A percentile compares a stretch with the other conserved stretches of the same genome.
Evolutionary conservation across 30 jellyfish, hydroid and myxozoan species (phyloP).

Genomic region (Catostylus mosaicus): DNA sequence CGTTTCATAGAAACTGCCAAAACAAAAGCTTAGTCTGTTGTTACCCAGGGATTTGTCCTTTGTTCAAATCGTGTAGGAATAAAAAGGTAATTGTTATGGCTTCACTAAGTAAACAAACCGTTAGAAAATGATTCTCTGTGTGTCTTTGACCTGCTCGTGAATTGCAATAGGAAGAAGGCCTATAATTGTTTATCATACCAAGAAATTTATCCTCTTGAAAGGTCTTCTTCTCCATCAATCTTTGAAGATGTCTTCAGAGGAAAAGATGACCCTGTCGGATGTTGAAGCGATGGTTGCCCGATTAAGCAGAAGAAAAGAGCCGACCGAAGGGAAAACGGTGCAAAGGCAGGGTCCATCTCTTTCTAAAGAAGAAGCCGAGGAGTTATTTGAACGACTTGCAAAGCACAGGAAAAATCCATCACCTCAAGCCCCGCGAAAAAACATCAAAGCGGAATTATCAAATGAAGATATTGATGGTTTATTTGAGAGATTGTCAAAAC

Average conservation of each 20-base stretch:
- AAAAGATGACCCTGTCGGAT: slow-evolving; percentile 33
- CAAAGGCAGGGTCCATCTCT: slow-evolving; percentile 5
- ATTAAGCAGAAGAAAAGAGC: slow-evolving; percentile 38
- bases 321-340: not conserved
- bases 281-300: slow-evolving; percentile 37
- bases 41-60: not conserved
- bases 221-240: not conserved
- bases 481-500: slow-evolving; percentile 59
- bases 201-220: not conserved
- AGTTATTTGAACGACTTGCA: slow-evolving; percentile 43
- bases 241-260: slow-evolving; percentile 19
- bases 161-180: too few relatives aligned
- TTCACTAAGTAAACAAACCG: slow-evolving; percentile 9
- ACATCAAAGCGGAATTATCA: not conserved
- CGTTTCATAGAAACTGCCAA: slow-evolving; percentile 28
- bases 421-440: slow-evolving; percentile 19
- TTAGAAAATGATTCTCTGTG: not conserved
- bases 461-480: slow-evolving; percentile 49
- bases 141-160: too few relatives aligned
- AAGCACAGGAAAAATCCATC: slow-evolving; percentile 3
- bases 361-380: slow-evolving; percentile 15
- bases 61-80: not conserved
- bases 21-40: slow-evolving; percentile 26
- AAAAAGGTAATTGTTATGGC: not conserved
- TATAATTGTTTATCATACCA: too few relatives aligned